These are phyloP conservation scores for Conomelus anceps DNA, from an alignment of 2,888 invertebrate species.

Conservation along the genomic window DNA sequence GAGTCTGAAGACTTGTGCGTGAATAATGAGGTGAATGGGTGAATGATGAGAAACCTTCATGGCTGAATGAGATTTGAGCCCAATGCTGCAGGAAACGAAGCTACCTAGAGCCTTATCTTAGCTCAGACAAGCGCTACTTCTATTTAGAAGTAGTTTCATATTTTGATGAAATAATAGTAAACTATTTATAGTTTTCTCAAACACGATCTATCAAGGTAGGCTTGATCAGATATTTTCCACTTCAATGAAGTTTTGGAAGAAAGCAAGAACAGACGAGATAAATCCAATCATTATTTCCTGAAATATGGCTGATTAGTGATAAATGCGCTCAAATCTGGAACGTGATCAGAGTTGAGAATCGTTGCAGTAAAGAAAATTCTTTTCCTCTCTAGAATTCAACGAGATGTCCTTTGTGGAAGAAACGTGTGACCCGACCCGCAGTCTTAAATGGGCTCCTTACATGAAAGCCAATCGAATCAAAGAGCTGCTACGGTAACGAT, in stretches of 20 bases:
- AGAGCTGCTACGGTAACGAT: neutral
- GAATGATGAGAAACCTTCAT: too few relatives aligned
- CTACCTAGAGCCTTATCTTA: too few relatives aligned
- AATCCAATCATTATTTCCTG: neutral
- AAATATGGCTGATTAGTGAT: neutral
- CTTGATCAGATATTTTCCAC: neutral
- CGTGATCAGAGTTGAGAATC: neutral
- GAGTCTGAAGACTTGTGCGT: too few relatives aligned
- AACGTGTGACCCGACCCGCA: neutral
- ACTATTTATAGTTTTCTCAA: too few relatives aligned
- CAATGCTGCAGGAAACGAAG: too few relatives aligned
- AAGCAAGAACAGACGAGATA: neutral
- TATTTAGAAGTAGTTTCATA: too few relatives aligned
- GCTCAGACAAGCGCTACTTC: too few relatives aligned
- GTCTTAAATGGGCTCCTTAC: neutral
- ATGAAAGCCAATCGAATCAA: neutral
- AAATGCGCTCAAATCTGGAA: neutral
- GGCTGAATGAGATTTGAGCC: too few relatives aligned
- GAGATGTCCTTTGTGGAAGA: neutral
- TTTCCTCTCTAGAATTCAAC: neutral
- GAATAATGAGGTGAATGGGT: too few relatives aligned
- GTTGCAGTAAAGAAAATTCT: neutral
- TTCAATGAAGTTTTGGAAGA: neutral
- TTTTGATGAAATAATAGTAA: too few relatives aligned
- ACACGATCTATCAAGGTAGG: neutral